A percentile compares a stretch with the other conserved stretches of the same genome.
Evolutionary conservation across 2,888 invertebrate genomes (phyloP).

Genomic region (Carterocephalus palaemon): DNA sequence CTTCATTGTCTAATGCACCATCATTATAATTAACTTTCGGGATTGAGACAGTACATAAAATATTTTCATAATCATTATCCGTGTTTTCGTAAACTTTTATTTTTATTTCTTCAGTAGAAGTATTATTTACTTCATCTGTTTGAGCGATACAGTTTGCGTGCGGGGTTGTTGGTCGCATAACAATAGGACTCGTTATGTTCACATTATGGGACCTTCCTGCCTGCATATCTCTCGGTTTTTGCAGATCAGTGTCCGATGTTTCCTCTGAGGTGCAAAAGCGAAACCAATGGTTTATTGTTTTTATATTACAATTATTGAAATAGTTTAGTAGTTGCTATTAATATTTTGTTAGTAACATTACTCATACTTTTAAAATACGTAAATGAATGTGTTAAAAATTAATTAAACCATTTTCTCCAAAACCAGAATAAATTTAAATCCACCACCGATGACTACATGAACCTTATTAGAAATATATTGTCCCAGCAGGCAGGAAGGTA

Average conservation of each 20-base stretch:
- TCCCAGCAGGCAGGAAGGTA: slow-evolving; percentile 80
- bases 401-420: slow-evolving; percentile 54
- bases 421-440: slow-evolving; percentile 48
- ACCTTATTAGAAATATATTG: slow-evolving; percentile 69
- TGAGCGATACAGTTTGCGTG: slow-evolving; percentile 54
- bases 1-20: slow-evolving; percentile 21
- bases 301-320: slow-evolving; percentile 36
- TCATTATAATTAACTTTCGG: slow-evolving; percentile 39
- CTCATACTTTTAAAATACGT: slow-evolving; percentile 41
- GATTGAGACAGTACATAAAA: slow-evolving; percentile 45
- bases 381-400: slow-evolving; percentile 59
- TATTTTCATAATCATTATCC: slow-evolving; percentile 65
- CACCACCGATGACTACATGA: slow-evolving; percentile 63
- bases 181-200: slow-evolving; percentile 65
- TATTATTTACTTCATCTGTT: slow-evolving; percentile 34
- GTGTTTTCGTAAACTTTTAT: slow-evolving; percentile 20
- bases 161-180: slow-evolving; percentile 63
- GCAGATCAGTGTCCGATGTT: slow-evolving; percentile 75
- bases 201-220: slow-evolving; percentile 82
- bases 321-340: slow-evolving; percentile 22
- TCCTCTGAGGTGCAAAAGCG: slow-evolving; percentile 78
- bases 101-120: slow-evolving; percentile 29
- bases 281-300: slow-evolving; percentile 64
- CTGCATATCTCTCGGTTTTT: slow-evolving; percentile 77
- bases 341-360: slow-evolving; percentile 36